Percentiles rank a stretch among this genome's conserved stretches.
phyloP scores from a whole-genome alignment of 23 tunicate species.

The Oikopleura dioica region DNA sequence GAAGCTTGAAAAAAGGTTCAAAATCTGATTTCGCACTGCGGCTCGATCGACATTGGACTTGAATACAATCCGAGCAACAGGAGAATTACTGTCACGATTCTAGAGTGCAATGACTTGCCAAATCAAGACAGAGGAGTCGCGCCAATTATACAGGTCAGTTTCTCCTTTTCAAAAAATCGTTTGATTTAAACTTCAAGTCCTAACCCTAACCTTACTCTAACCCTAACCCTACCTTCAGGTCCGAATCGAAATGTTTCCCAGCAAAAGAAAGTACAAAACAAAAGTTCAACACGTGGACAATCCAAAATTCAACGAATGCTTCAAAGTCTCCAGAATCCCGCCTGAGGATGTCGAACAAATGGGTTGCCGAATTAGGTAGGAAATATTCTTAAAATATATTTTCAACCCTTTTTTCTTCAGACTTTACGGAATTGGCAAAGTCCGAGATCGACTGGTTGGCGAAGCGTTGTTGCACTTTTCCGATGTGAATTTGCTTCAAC shows the following conservation, averaged over 20 bases:
- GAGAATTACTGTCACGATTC: slow-evolving; percentile 41
- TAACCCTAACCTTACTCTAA: neutral
- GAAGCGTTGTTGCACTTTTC: slow-evolving; percentile 72
- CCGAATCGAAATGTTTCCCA: slow-evolving; percentile 50
- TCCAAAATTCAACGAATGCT: slow-evolving; percentile 64
- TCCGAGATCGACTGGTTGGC: slow-evolving; percentile 75
- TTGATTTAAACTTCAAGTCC: neutral
- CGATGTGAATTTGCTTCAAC: slow-evolving; percentile 52
- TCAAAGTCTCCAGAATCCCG: slow-evolving; percentile 38
- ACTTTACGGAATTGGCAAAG: slow-evolving; percentile 91
- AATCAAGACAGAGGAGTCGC: slow-evolving; percentile 95
- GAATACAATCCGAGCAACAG: slow-evolving; percentile 47
- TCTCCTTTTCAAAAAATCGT: no score
- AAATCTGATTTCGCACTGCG: slow-evolving; percentile 68
- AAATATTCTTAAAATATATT: no score
- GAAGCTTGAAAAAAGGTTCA: neutral
- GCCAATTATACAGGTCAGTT: slow-evolving; percentile 62
- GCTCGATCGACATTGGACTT: slow-evolving; percentile 51
- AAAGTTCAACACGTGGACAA: slow-evolving; percentile 86
- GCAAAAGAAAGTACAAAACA: slow-evolving; percentile 73
- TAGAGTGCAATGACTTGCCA: slow-evolving; percentile 77
- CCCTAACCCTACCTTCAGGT: slow-evolving; percentile 20
- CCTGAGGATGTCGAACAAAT: slow-evolving; percentile 50
- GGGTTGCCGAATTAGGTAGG: slow-evolving; percentile 32
- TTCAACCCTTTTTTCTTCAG: no score